Base-by-base conservation (phyloP, 2,888 invertebrate species). In the Pristionchus exspectatus region DNA sequence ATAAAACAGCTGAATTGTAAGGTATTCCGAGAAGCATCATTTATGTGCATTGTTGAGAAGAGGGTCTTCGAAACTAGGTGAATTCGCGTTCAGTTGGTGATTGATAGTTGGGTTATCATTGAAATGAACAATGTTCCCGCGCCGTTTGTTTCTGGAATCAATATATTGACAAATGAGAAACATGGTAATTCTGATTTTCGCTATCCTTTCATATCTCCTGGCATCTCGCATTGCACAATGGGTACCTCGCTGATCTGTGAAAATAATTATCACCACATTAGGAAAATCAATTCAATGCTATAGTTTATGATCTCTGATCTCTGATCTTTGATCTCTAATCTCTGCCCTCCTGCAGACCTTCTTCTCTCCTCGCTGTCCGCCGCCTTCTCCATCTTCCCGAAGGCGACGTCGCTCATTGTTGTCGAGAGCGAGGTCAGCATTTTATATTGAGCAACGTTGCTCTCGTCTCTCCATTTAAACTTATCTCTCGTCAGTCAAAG, bases 381-480 rank as follows among this genome's bases (percentile, higher is more conserved):
- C 56, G 91, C 91, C 16, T 92, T 93, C 83, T 90, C 92, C 21
- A 87, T 93, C 9, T 93, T 92, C 74, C 92, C 92, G 1, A 90
- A 92, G 38, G 90, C 92, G 0, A 86, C 92, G 16, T 91, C 91
- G 21, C 30, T 93, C 2, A 91, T 92, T 7, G 92, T 93, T 0
- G 90, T 93, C 16, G 92, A 92, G 90, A 92, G 92, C 83, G 93
- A 93, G 83, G 92, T 91, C n/a, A n/a, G n/a, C n/a, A n/a, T n/a
- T n/a, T n/a, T n/a, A n/a, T n/a, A n/a, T n/a, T n/a, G n/a, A n/a
- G n/a, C n/a, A n/a, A n/a, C n/a, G n/a, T n/a, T n/a, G n/a, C n/a
- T n/a, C n/a, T n/a, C n/a, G n/a, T n/a, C n/a, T n/a, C n/a, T n/a
- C n/a, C n/a, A n/a, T n/a, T n/a, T n/a, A n/a, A n/a, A n/a, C n/a